phyloP scores from a whole-genome alignment of 2,113 vertebrate species.

The Vicugna pacos region DNA sequence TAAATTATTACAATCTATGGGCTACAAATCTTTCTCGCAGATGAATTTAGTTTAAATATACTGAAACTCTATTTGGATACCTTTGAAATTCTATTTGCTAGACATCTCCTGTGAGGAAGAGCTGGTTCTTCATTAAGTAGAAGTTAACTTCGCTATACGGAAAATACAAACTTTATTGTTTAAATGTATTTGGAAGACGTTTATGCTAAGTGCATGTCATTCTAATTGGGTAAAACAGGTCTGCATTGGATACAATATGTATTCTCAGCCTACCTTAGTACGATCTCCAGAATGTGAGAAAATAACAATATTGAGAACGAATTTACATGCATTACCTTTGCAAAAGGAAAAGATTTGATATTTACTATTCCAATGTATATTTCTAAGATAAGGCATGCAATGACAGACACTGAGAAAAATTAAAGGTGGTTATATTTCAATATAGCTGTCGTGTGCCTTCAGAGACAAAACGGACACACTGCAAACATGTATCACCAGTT shows the following conservation, averaged over 20 bases:
- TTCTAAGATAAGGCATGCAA: not conserved
- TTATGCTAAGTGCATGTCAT: not conserved
- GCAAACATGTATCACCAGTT: not conserved
- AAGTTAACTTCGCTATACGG: not conserved
- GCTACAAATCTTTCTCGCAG: constrained; percentile 9
- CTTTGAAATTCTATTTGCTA: not conserved
- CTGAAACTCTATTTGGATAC: not conserved
- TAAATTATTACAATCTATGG: not conserved
- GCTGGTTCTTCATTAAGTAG: constrained; percentile 36
- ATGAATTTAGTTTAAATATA: not conserved
- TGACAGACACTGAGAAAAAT: not conserved
- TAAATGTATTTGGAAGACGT: not conserved
- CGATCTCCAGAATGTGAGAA: constrained; percentile 35
- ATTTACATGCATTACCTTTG: not conserved
- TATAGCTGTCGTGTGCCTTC: not conserved
- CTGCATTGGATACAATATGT: not conserved
- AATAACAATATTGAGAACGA: not conserved
- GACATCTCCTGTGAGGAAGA: not conserved
- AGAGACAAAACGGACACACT: not conserved
- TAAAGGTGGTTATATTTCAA: not conserved
- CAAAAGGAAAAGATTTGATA: constrained; percentile 6
- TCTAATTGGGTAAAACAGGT: not conserved
- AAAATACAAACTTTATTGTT: constrained; percentile 7
- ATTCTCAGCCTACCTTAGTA: not conserved
- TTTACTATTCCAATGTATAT: not conserved